Conservation (phyloP, 2,797 vertebrate genomes). For the Rhadinocentrus ornatus region DNA sequence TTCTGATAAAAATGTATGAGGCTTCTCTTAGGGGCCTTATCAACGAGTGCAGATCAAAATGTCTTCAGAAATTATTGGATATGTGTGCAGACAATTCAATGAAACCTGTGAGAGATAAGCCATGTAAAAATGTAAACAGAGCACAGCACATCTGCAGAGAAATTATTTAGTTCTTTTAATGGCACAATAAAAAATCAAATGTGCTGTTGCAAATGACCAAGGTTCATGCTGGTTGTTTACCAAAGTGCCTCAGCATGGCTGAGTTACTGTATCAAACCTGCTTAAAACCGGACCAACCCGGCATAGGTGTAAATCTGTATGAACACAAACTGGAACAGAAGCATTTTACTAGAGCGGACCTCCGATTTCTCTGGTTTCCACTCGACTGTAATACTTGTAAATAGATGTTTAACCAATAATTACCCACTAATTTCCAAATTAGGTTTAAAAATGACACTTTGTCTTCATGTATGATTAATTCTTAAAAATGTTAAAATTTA, state of each 20-base stretch:
- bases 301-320: neutral
- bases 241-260: neutral
- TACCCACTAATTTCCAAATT: neutral
- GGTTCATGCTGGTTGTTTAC: neutral
- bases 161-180: neutral
- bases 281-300: neutral
- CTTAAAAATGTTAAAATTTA: conserved; percentile 7
- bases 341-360: neutral
- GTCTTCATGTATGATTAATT: neutral
- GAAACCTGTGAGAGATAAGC: neutral
- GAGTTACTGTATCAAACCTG: neutral
- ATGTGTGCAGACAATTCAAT: neutral
- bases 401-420: neutral
- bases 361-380: neutral
- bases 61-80: neutral
- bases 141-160: neutral
- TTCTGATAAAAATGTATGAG: neutral
- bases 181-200: neutral
- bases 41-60: neutral
- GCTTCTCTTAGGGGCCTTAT: neutral
- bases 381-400: neutral
- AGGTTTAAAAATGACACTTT: neutral
- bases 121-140: neutral
- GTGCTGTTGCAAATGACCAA: neutral
- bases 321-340: neutral